phyloP scores from a whole-genome alignment of 2,888 invertebrate genomes.

The Drosophila mercatorum region DNA sequence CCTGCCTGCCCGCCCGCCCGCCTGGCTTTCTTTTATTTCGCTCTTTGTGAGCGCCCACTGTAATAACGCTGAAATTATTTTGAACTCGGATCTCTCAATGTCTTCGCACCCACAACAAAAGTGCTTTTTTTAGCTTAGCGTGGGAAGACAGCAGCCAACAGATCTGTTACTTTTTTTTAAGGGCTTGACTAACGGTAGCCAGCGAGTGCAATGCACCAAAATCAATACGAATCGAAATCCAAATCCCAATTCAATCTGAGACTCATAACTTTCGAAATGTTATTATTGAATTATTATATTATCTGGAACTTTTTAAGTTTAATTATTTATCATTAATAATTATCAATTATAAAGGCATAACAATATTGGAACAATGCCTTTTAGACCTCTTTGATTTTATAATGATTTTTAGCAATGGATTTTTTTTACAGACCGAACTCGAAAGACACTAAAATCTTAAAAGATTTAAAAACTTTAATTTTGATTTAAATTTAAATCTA shows the following conservation, averaged over 20 bases:
- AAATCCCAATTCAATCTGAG: slow-evolving; percentile 11
- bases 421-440: neutral
- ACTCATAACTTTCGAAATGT: slow-evolving; percentile 19
- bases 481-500: too few relatives aligned
- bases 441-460: neutral
- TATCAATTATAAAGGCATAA: slow-evolving; percentile 55
- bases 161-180: slow-evolving; percentile 8
- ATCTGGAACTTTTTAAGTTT: neutral
- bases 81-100: slow-evolving; percentile 63
- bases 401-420: too few relatives aligned
- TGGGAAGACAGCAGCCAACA: slow-evolving; percentile 45
- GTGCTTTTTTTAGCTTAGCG: slow-evolving; percentile 34
- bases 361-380: slow-evolving; percentile 35
- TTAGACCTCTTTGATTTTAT: slow-evolving; percentile 34
- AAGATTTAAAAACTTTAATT: too few relatives aligned
- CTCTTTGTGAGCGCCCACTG: slow-evolving; percentile 52
- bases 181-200: slow-evolving; percentile 36
- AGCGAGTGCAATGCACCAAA: slow-evolving; percentile 25
- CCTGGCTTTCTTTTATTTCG: slow-evolving; percentile 27
- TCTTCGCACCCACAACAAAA: slow-evolving; percentile 61
- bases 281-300: slow-evolving; percentile 39
- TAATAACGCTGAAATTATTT: slow-evolving; percentile 75
- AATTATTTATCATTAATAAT: slow-evolving; percentile 38
- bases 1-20: neutral
- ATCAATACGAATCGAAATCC: slow-evolving; percentile 17